These are phyloP conservation scores for Brienomyrus longianalis DNA, from an alignment of 2,113 vertebrate species.

Conservation along the genomic window DNA sequence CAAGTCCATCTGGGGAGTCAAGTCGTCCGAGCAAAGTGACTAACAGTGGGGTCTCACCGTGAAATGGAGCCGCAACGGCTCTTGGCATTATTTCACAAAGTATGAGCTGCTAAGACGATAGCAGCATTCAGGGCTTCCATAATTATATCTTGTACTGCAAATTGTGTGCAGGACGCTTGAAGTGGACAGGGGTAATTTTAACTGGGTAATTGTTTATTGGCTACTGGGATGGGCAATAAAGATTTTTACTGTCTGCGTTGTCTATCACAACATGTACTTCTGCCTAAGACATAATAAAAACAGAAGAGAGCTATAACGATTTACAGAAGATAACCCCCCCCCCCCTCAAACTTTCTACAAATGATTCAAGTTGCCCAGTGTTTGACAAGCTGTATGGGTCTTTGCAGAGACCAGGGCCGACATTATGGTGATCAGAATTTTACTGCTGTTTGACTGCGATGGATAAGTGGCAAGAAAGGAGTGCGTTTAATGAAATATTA, in stretches of 20 bases:
- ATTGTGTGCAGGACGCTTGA: background rate
- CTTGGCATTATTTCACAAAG: background rate
- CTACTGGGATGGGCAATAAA: background rate
- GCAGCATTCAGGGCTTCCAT: background rate
- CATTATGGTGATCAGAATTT: background rate
- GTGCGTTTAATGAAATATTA: background rate
- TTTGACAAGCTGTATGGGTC: background rate
- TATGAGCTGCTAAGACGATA: background rate
- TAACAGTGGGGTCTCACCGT: background rate
- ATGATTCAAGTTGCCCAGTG: background rate
- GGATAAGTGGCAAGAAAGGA: background rate
- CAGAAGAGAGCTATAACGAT: background rate
- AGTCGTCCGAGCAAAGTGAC: background rate
- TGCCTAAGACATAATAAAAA: background rate
- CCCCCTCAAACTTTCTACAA: background rate
- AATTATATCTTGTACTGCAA: background rate
- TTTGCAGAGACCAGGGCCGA: background rate
- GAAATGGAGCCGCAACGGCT: background rate
- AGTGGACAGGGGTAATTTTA: background rate
- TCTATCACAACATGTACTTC: background rate
- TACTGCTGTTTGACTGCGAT: background rate
- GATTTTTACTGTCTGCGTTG: background rate
- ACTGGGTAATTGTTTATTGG: background rate
- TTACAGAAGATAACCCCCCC: background rate
- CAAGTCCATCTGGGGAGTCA: background rate